Percentiles rank a stretch among this genome's conserved stretches.
phyloP scores from a whole-genome alignment of 2,113 vertebrate genomes.

The Cololabis saira region DNA sequence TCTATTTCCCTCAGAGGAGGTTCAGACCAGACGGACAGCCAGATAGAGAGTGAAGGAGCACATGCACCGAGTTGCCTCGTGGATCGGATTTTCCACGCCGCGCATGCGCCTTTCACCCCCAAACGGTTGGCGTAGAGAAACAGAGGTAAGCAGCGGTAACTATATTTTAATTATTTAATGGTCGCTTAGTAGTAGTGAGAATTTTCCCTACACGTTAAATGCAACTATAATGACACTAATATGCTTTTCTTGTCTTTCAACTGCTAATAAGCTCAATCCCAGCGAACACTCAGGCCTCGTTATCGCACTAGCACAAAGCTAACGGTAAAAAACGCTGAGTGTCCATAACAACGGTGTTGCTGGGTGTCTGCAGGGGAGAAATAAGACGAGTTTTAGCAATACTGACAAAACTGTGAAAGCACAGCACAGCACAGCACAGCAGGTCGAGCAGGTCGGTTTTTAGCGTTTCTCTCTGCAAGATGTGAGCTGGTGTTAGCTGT shows the following conservation, averaged over 20 bases:
- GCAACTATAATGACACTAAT: fast-evolving
- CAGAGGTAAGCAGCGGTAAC: constrained; percentile 65
- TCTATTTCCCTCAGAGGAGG: too few species aligned
- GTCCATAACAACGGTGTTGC: not conserved
- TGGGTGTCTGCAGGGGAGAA: not conserved
- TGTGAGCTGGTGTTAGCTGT: constrained; percentile 19
- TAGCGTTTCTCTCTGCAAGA: not conserved
- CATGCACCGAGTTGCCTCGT: not conserved
- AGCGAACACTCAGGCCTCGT: constrained; percentile 51
- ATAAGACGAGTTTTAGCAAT: not conserved
- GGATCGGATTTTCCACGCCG: fast-evolving
- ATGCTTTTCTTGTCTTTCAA: not conserved
- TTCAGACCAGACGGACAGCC: too few species aligned
- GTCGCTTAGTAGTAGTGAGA: not conserved
- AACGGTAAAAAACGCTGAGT: constrained; percentile 40
- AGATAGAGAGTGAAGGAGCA: not conserved
- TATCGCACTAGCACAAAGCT: constrained; percentile 66
- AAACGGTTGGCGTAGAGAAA: constrained; percentile 46
- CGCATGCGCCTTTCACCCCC: constrained; percentile 62
- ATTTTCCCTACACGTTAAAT: not conserved
- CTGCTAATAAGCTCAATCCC: constrained; percentile 6
- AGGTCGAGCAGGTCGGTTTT: not conserved
- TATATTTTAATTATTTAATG: constrained; percentile 7
- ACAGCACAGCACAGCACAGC: fast-evolving
- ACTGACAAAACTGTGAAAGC: fast-evolving